Conservation (phyloP, 1,140 invertebrate genomes). For the Sesamia nonagrioides region DNA sequence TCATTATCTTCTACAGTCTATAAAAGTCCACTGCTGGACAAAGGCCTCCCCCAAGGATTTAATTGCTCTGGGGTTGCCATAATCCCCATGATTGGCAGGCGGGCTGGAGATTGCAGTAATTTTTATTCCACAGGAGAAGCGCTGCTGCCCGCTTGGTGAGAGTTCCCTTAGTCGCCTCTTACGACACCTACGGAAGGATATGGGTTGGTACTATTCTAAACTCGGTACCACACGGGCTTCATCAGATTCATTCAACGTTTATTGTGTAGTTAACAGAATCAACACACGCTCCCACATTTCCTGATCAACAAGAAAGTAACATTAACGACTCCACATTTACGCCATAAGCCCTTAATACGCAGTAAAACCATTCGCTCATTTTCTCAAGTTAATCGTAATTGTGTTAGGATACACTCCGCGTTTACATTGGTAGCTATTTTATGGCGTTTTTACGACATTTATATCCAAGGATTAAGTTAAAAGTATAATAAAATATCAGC, state of each 20-base stretch:
- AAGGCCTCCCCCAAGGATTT: too few relatives aligned
- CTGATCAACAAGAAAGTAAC: neutral
- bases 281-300: neutral
- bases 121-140: too few relatives aligned
- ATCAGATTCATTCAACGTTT: neutral
- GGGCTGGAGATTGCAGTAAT: too few relatives aligned
- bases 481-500: constrained; percentile 48
- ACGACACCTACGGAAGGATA: too few relatives aligned
- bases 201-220: too few relatives aligned
- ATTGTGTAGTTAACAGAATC: neutral
- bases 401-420: constrained; percentile 32
- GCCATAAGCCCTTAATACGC: constrained; percentile 25
- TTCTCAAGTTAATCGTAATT: constrained; percentile 43
- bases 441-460: constrained; percentile 44
- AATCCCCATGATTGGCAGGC: too few relatives aligned
- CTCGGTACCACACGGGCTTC: too few relatives aligned
- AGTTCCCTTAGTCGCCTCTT: too few relatives aligned
- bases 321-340: neutral
- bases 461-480: constrained; percentile 51
- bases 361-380: constrained; percentile 41
- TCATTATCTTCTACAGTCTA: too few relatives aligned
- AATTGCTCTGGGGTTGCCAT: too few relatives aligned
- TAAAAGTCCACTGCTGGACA: too few relatives aligned
- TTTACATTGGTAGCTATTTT: constrained; percentile 49
- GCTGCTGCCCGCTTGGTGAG: too few relatives aligned